These are phyloP conservation scores for Poecile montanus DNA, from an alignment of 2,797 vertebrate genomes.

Conservation along the genomic window DNA sequence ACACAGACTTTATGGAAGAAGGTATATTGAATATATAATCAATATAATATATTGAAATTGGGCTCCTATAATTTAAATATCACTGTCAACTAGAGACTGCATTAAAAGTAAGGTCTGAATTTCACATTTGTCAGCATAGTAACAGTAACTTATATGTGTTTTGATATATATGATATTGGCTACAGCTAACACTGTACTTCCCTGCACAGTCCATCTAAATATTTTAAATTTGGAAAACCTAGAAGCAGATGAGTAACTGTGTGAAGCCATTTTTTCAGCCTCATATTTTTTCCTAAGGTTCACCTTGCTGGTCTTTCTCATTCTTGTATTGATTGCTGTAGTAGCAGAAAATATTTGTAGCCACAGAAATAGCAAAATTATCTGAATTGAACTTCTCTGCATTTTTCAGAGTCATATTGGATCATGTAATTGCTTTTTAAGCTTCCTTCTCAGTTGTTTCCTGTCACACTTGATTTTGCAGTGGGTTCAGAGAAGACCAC, in stretches of 20 bases:
- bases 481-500: background rate
- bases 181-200: background rate
- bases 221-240: background rate
- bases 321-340: background rate
- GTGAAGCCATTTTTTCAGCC: background rate
- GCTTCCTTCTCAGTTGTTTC: background rate
- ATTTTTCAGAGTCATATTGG: background rate
- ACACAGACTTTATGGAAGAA: background rate
- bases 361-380: background rate
- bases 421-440: background rate
- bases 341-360: conserved; percentile 22
- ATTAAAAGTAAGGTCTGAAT: background rate
- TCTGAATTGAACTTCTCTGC: background rate
- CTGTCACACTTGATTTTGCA: background rate
- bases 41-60: background rate
- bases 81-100: background rate
- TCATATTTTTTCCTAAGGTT: background rate
- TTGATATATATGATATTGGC: background rate
- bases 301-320: conserved; percentile 47
- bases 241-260: background rate
- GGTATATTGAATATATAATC: too few species aligned
- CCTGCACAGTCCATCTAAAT: background rate
- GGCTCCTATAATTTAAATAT: background rate
- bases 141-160: background rate
- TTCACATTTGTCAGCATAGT: background rate